These are phyloP conservation scores for Hydropsyche tenuis DNA, from an alignment of 1,140 invertebrate genomes.

Conservation along the genomic window DNA sequence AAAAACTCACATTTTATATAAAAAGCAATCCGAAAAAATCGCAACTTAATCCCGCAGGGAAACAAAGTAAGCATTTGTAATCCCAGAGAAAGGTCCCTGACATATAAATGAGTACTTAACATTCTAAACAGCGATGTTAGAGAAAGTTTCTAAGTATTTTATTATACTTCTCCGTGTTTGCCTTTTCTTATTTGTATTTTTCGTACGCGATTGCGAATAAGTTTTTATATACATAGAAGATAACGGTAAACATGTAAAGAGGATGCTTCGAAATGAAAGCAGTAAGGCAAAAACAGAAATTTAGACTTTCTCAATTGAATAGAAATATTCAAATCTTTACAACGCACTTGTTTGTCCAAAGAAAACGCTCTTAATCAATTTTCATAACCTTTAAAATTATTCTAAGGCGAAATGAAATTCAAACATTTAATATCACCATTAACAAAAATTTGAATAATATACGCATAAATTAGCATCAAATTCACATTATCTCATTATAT, in stretches of 20 bases:
- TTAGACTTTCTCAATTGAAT: no score
- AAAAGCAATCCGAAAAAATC: conserved; percentile 7
- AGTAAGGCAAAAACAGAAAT: no score
- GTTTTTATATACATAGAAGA: conserved; percentile 25
- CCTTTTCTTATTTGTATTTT: conserved; percentile 31
- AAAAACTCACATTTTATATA: background rate
- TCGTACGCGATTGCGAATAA: conserved; percentile 24
- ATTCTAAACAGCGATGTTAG: conserved; percentile 38
- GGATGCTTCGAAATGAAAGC: background rate
- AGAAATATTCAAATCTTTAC: no score
- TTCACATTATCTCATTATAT: conserved; percentile 8
- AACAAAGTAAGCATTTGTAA: conserved; percentile 39
- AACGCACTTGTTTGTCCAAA: no score
- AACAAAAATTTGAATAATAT: no score
- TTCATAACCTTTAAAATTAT: no score
- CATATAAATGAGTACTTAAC: conserved; percentile 43
- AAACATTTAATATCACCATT: no score
- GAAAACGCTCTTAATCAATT: no score
- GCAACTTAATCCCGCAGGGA: conserved; percentile 17
- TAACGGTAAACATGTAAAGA: background rate
- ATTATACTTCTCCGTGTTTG: conserved; percentile 33
- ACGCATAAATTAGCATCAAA: no score
- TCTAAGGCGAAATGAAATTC: no score
- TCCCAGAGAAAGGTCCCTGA: conserved; percentile 32
- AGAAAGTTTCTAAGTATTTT: conserved; percentile 43